phyloP scores from a whole-genome alignment of 2,113 vertebrate species.

The Stomatorhinus ivindoensis region DNA sequence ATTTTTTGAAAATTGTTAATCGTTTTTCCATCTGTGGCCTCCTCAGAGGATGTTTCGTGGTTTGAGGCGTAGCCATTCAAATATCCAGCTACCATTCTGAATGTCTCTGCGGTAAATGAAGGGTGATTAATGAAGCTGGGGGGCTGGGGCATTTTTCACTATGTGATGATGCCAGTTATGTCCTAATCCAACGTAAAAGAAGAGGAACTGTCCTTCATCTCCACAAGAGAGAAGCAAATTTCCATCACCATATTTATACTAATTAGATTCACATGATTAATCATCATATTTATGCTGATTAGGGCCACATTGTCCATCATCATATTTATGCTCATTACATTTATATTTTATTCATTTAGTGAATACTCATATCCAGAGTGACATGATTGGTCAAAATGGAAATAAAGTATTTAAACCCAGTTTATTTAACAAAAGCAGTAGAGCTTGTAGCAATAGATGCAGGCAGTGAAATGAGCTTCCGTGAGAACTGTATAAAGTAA shows the following conservation, averaged over 20 bases:
- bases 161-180: slow-evolving; percentile 39
- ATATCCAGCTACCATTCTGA: not conserved
- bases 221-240: not conserved
- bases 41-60: not conserved
- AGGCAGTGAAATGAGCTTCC: not conserved
- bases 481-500: not conserved
- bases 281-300: not conserved
- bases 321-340: not conserved
- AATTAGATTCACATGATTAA: not conserved
- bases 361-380: not conserved
- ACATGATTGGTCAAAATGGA: not conserved
- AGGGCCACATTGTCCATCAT: not conserved
- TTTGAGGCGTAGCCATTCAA: not conserved
- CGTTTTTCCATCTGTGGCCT: not conserved
- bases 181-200: slow-evolving; percentile 56
- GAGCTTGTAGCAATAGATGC: not conserved
- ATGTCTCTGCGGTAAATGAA: slow-evolving; percentile 48
- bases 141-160: slow-evolving; percentile 50
- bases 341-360: not conserved
- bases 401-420: not conserved
- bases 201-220: not conserved
- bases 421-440: not conserved
- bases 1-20: slow-evolving; percentile 1
- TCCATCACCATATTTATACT: not conserved
- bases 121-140: slow-evolving; percentile 48